Conservation (phyloP, 2,113 vertebrate species). For the Arenaria interpres region DNA sequence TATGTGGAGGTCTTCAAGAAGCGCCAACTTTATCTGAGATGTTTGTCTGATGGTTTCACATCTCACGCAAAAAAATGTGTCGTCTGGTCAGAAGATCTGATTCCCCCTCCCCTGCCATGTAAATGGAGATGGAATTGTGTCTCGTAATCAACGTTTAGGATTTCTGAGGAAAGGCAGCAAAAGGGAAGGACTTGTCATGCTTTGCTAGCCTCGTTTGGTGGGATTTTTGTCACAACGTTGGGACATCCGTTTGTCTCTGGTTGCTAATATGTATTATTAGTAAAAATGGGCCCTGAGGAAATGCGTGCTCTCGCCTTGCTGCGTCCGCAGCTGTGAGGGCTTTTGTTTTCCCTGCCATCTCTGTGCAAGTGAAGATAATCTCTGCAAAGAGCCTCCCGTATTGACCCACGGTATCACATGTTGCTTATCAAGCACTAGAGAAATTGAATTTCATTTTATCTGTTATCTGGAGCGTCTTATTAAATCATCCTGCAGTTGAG, state of each 20-base stretch:
- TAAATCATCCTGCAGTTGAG: slow-evolving; percentile 69
- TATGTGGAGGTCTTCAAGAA: neutral
- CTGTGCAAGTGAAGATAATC: slow-evolving; percentile 60
- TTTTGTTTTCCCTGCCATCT: slow-evolving; percentile 70
- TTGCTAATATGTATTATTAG: slow-evolving; percentile 84
- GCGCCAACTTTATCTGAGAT: neutral
- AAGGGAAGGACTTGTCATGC: slow-evolving; percentile 24
- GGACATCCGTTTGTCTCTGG: slow-evolving; percentile 66
- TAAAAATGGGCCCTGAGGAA: slow-evolving; percentile 69
- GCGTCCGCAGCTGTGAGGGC: slow-evolving; percentile 38
- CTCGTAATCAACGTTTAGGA: slow-evolving; percentile 28
- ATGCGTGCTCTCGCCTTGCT: slow-evolving; percentile 72
- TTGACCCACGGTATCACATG: slow-evolving; percentile 46
- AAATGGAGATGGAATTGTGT: slow-evolving; percentile 47
- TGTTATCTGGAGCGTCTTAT: slow-evolving; percentile 58
- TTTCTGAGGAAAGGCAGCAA: slow-evolving; percentile 57
- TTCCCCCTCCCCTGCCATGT: neutral
- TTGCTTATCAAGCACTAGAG: slow-evolving; percentile 65
- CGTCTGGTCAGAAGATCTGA: slow-evolving; percentile 31
- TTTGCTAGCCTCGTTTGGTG: slow-evolving; percentile 48
- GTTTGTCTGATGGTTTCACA: slow-evolving; percentile 17
- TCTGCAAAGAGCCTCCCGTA: slow-evolving; percentile 43
- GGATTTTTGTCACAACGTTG: slow-evolving; percentile 36
- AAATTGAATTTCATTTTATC: slow-evolving; percentile 68
- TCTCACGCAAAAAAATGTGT: slow-evolving; percentile 40